Conservation (phyloP, 1,140 invertebrate genomes). For the Leptinotarsa lineolata region DNA sequence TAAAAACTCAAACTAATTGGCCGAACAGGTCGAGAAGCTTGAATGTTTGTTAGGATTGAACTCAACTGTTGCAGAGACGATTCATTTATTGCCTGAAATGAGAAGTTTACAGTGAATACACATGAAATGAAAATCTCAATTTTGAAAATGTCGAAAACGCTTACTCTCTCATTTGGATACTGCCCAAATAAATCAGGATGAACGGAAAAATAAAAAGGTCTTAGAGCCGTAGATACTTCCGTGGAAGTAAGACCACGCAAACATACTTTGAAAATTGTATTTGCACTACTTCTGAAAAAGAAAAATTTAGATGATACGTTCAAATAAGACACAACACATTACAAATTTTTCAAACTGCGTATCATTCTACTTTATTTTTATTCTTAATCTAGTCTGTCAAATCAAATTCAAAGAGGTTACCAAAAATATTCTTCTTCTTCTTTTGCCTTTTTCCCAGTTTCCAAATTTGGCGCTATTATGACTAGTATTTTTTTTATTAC, state of each 20-base stretch:
- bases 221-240: constrained; percentile 84
- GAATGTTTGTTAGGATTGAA: constrained; percentile 76
- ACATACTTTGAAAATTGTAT: constrained; percentile 9
- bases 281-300: constrained; percentile 13
- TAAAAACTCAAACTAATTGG: constrained; percentile 75
- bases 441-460: too few relatives aligned
- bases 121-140: constrained; percentile 21
- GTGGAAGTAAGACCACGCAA: constrained; percentile 63
- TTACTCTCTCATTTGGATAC: constrained; percentile 83
- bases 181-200: constrained; percentile 94
- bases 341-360: constrained; percentile 14
- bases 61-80: constrained; percentile 87
- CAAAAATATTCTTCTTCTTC: too few relatives aligned
- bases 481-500: too few relatives aligned
- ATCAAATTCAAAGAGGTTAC: not conserved
- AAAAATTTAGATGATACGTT: not conserved
- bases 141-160: not conserved
- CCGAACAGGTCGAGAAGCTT: constrained; percentile 64
- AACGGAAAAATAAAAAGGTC: constrained; percentile 93
- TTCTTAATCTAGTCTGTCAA: not conserved
- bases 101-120: constrained; percentile 5
- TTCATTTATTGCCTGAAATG: constrained; percentile 82
- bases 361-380: constrained; percentile 11
- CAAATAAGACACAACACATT: not conserved
- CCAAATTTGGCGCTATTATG: too few relatives aligned